A percentile compares a stretch with the other conserved stretches of the same genome.
phyloP scores from a whole-genome alignment of 2,113 vertebrate species.

The Diphyllodes magnificus region DNA sequence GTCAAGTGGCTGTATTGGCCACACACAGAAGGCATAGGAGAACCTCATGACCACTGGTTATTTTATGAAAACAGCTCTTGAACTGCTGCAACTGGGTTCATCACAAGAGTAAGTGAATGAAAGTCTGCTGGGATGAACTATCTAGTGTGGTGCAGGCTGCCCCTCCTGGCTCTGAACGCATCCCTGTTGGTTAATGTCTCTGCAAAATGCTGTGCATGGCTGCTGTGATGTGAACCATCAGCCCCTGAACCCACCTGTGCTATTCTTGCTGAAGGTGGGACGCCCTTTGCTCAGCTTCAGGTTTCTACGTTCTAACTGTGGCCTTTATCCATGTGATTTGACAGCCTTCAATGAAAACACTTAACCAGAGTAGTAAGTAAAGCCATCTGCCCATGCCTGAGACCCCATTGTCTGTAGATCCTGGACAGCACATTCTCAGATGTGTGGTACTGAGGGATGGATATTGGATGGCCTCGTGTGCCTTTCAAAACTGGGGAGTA shows the following conservation, averaged over 20 bases:
- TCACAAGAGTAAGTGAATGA: not conserved
- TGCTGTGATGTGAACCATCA: not conserved
- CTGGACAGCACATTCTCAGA: not conserved
- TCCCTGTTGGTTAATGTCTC: not conserved
- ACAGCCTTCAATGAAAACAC: not conserved
- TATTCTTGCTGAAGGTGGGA: not conserved
- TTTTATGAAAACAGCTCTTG: not conserved
- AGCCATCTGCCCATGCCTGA: not conserved
- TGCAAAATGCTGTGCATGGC: not conserved
- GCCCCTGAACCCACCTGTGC: not conserved
- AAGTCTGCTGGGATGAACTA: not conserved
- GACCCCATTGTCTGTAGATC: not conserved
- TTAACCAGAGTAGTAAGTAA: too few relatives aligned
- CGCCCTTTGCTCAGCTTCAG: not conserved
- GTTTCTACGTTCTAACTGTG: not conserved
- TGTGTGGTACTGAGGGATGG: not conserved
- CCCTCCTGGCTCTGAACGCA: not conserved
- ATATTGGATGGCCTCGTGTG: fast-evolving
- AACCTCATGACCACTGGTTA: not conserved
- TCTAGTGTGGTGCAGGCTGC: not conserved
- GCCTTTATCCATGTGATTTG: not conserved
- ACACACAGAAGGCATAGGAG: fast-evolving
- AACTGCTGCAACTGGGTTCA: not conserved
- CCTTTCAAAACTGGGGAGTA: not conserved
- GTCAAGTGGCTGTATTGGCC: not conserved